Evolutionary conservation across 2,888 invertebrate genomes (phyloP).

Genomic region (Philhelius pedissequus): DNA sequence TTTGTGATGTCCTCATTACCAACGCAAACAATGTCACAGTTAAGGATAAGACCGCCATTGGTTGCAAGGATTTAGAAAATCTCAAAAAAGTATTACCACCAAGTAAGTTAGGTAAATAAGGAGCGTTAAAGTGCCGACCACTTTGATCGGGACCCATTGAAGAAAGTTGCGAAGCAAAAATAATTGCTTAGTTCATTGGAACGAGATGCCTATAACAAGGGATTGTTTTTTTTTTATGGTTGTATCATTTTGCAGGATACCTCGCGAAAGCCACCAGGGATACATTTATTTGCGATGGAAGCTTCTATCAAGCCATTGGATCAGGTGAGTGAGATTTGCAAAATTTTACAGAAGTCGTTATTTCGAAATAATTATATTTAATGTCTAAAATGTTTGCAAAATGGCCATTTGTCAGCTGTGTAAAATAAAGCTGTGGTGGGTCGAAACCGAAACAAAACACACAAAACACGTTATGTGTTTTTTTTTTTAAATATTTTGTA

Average conservation of each 20-base stretch:
- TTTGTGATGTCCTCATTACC: conserved; percentile 2
- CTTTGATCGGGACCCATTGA: not conserved
- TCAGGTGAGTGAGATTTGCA: conserved; percentile 69
- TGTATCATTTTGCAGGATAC: conserved; percentile 52
- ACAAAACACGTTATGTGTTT: no score
- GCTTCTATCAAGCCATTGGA: conserved; percentile 77
- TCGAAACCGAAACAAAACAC: no score
- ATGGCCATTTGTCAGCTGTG: no score
- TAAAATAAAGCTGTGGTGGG: no score
- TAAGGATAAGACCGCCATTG: conserved; percentile 48
- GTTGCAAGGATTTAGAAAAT: conserved; percentile 53
- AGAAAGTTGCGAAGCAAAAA: not conserved
- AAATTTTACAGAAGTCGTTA: no score
- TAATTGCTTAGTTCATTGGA: not conserved
- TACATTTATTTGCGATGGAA: conserved; percentile 75
- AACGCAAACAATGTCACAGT: conserved; percentile 38
- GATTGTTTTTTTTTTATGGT: not conserved
- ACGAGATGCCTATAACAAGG: no score
- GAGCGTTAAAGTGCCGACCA: not conserved
- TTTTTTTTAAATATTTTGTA: no score
- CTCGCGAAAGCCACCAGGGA: conserved; percentile 71
- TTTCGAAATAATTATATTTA: no score
- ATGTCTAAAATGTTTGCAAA: no score
- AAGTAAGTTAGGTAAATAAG: conserved; percentile 23
- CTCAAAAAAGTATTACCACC: conserved; percentile 52